Conservation (phyloP, 1,140 invertebrate genomes). For the Tribolium madens region DNA sequence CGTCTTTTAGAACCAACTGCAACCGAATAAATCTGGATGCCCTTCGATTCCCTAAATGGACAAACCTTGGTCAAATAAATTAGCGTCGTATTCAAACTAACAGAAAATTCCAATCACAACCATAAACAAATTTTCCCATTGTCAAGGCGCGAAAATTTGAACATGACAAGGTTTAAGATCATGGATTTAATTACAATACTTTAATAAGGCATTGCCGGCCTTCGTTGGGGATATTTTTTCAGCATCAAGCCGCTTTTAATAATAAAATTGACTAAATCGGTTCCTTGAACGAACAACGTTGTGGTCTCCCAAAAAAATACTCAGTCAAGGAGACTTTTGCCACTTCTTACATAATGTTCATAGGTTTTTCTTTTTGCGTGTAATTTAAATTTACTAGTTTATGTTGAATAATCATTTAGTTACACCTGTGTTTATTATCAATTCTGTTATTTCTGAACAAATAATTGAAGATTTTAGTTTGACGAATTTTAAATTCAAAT, state of each 20-base stretch:
- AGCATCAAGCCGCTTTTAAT: slow-evolving; percentile 3
- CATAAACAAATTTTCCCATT: slow-evolving; percentile 13
- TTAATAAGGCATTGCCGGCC: slow-evolving; percentile 10
- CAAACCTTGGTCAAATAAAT: slow-evolving; percentile 29
- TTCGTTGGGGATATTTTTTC: slow-evolving; percentile 12
- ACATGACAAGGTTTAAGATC: not conserved
- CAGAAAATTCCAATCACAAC: slow-evolving; percentile 9
- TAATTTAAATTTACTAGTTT: slow-evolving; percentile 5
- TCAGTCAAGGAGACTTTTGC: slow-evolving; percentile 7
- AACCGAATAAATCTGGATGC: slow-evolving; percentile 18
- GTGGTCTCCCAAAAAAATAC: slow-evolving; percentile 9
- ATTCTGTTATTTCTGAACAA: slow-evolving; percentile 21
- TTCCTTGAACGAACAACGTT: slow-evolving; percentile 25
- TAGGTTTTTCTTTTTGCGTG: not conserved
- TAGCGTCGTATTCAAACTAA: slow-evolving; percentile 17
- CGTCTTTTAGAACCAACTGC: not conserved
- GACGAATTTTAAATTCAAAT: not conserved
- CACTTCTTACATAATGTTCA: slow-evolving; percentile 4
- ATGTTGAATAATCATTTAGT: not conserved
- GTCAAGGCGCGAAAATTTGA: slow-evolving; percentile 20
- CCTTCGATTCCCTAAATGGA: slow-evolving; percentile 39
- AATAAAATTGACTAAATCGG: slow-evolving; percentile 6
- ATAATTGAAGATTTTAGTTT: not conserved
- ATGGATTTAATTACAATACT: not conserved
- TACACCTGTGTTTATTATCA: slow-evolving; percentile 14